These are phyloP conservation scores for Drosophila suzukii DNA, from an alignment of 1,140 invertebrate genomes.

Conservation along the genomic window DNA sequence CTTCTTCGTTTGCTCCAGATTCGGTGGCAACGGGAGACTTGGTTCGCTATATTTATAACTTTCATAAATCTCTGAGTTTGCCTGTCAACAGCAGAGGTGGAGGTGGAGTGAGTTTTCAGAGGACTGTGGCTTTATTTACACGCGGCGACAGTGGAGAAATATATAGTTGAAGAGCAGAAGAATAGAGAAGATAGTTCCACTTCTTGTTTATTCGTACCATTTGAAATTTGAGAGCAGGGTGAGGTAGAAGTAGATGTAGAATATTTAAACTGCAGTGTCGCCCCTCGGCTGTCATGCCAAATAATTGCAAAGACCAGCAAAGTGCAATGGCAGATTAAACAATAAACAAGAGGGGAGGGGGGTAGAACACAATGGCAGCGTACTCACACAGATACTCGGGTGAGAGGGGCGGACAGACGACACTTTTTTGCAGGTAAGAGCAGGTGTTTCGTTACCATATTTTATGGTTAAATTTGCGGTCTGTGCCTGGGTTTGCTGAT, in stretches of 20 bases:
- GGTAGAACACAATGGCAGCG: conserved; percentile 32
- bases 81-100: conserved; percentile 36
- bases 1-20: conserved; percentile 48
- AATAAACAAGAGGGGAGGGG: conserved; percentile 48
- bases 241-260: not conserved
- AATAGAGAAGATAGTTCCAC: conserved; percentile 25
- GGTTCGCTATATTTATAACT: conserved; percentile 51
- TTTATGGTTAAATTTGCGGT: conserved; percentile 72
- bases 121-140: conserved; percentile 32
- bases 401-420: conserved; percentile 35
- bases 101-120: not conserved
- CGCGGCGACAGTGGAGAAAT: conserved; percentile 32
- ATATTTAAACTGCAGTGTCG: conserved; percentile 37
- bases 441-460: conserved; percentile 78
- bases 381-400: not conserved
- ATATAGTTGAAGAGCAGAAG: conserved; percentile 40
- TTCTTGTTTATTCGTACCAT: conserved; percentile 32
- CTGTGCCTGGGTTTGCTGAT: conserved; percentile 34
- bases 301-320: conserved; percentile 47
- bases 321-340: conserved; percentile 73
- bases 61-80: conserved; percentile 57
- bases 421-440: conserved; percentile 48
- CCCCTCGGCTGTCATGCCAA: conserved; percentile 22
- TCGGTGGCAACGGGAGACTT: conserved; percentile 13
- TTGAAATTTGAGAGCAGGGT: conserved; percentile 64